Percentiles rank a stretch among this genome's conserved stretches.
Conservation (phyloP, 2,797 vertebrate species). For the Ataeniobius toweri region DNA sequence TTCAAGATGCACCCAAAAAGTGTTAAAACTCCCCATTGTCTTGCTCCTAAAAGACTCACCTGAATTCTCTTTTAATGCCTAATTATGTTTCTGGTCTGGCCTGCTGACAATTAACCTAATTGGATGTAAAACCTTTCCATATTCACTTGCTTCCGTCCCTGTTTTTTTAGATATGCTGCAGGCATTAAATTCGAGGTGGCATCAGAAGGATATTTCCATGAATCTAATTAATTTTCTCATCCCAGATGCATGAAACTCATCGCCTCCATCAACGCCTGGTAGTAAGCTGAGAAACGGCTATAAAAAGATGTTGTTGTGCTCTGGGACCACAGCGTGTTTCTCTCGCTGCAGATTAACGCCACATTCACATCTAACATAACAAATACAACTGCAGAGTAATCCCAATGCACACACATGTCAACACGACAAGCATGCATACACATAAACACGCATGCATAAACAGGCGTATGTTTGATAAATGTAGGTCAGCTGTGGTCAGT, state of each 20-base stretch:
- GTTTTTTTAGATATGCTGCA: not conserved
- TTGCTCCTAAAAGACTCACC: not conserved
- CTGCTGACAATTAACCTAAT: not conserved
- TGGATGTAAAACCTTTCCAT: not conserved
- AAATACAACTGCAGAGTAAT: conserved; percentile 48
- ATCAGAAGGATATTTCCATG: not conserved
- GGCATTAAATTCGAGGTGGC: not conserved
- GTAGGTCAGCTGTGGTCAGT: conserved; percentile 50
- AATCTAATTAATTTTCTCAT: not conserved
- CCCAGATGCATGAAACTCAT: not conserved
- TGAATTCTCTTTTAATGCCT: not conserved
- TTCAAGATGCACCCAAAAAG: not conserved
- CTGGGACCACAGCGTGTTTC: conserved; percentile 36
- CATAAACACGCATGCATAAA: conserved; percentile 9
- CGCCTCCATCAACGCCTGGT: not conserved
- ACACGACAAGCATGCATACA: conserved; percentile 22
- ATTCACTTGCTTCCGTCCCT: not conserved
- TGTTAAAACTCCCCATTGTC: not conserved
- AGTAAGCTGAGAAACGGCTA: conserved; percentile 1
- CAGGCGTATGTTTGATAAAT: conserved; percentile 53
- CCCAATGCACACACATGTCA: conserved; percentile 16
- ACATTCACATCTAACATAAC: conserved; percentile 24
- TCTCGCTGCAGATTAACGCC: conserved; percentile 39
- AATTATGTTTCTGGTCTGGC: not conserved
- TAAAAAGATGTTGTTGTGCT: conserved; percentile 34